These are phyloP conservation scores for Battus philenor DNA, from an alignment of 1,140 invertebrate genomes.

Conservation along the genomic window DNA sequence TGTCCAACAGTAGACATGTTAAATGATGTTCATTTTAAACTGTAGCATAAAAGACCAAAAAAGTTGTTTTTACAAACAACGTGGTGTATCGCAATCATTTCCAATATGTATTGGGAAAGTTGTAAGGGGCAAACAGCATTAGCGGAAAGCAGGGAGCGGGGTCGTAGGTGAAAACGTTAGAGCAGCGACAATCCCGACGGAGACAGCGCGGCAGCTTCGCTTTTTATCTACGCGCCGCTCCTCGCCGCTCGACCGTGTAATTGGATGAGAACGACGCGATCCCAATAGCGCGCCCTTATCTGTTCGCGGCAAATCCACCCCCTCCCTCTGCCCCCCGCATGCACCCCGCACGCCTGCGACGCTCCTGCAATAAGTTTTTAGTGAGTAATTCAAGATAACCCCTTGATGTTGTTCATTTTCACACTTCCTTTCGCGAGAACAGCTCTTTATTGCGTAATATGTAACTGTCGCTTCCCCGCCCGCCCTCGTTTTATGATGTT, in stretches of 20 bases:
- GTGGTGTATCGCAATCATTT: neutral
- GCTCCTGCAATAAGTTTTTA: conserved; percentile 71
- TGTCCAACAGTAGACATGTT: too few relatives aligned
- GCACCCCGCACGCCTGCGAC: conserved; percentile 28
- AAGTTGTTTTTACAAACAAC: too few relatives aligned
- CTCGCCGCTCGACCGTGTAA: conserved; percentile 73
- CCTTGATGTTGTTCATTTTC: conserved; percentile 75
- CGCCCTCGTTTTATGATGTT: conserved; percentile 69
- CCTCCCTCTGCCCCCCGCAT: conserved; percentile 26
- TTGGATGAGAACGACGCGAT: conserved; percentile 74
- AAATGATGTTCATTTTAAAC: too few relatives aligned
- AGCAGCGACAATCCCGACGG: conserved; percentile 67
- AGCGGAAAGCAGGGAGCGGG: conserved; percentile 28
- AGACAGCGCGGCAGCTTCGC: conserved; percentile 60
- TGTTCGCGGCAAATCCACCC: conserved; percentile 69
- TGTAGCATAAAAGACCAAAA: too few relatives aligned
- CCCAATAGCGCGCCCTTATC: conserved; percentile 73
- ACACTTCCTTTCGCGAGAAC: conserved; percentile 75
- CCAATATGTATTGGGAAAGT: conserved; percentile 6
- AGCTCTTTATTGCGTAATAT: conserved; percentile 75
- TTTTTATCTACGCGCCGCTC: conserved; percentile 60
- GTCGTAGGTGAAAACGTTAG: conserved; percentile 67
- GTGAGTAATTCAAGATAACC: conserved; percentile 76
- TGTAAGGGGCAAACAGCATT: too few relatives aligned
- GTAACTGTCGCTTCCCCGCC: conserved; percentile 69